Evolutionary conservation across 1,140 invertebrate genomes (phyloP).

Genomic region (Limonius californicus): DNA sequence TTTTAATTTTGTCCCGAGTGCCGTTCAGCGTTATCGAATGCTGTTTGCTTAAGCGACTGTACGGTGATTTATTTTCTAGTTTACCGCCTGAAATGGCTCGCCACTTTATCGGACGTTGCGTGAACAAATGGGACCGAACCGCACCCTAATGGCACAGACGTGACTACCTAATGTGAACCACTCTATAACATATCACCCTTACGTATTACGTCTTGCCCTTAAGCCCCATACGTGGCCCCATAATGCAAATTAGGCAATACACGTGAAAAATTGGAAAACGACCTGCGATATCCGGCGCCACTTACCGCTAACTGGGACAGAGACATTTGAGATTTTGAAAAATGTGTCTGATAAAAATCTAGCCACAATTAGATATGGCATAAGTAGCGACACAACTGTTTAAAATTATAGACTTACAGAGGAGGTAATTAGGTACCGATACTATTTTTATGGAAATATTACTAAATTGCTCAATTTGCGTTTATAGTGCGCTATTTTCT

Average conservation of each 20-base stretch:
- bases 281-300: background rate
- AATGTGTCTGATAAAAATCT: background rate
- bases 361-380: background rate
- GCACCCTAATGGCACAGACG: slow-evolving; percentile 35
- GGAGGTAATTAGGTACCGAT: background rate
- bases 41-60: slow-evolving; percentile 23
- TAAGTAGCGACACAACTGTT: too few relatives aligned
- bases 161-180: slow-evolving; percentile 34
- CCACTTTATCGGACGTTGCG: slow-evolving; percentile 34
- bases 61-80: slow-evolving; percentile 35
- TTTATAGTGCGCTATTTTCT: background rate
- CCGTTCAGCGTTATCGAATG: slow-evolving; percentile 6
- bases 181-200: slow-evolving; percentile 28
- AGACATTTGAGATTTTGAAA: too few relatives aligned
- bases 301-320: too few relatives aligned
- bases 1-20: background rate
- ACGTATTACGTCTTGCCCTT: slow-evolving; percentile 14
- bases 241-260: slow-evolving; percentile 23
- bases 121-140: slow-evolving; percentile 36
- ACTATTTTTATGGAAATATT: background rate
- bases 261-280: background rate
- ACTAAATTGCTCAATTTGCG: background rate
- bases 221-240: slow-evolving; percentile 24
- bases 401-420: too few relatives aligned
- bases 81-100: slow-evolving; percentile 32